Conservation (phyloP, 2,113 vertebrate genomes). For the Dasyurus viverrinus region DNA sequence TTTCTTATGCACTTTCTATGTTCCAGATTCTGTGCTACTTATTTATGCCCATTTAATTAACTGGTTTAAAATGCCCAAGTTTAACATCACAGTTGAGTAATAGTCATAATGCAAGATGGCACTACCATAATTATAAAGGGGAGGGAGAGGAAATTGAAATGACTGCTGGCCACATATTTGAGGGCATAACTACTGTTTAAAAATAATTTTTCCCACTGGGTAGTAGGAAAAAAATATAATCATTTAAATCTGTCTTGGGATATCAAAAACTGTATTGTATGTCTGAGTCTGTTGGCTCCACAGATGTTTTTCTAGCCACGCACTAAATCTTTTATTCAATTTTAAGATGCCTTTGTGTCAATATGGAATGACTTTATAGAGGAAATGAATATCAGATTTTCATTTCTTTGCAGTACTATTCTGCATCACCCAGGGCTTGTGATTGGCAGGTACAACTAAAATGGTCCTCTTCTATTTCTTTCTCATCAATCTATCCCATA, state of each 20-base stretch:
- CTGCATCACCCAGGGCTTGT: not conserved
- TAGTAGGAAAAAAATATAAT: not conserved
- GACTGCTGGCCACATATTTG: not conserved
- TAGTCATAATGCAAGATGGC: not conserved
- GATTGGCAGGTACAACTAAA: not conserved
- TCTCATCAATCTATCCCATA: not conserved
- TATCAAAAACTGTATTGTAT: not conserved
- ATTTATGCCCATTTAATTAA: not conserved
- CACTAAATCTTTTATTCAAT: not conserved
- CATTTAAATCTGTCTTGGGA: not conserved
- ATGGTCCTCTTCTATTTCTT: not conserved
- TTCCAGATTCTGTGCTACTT: not conserved
- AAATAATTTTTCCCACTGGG: not conserved
- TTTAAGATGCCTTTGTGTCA: not conserved
- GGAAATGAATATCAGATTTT: not conserved
- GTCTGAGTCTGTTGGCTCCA: not conserved
- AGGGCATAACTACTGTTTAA: not conserved
- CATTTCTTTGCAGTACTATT: not conserved
- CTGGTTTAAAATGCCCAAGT: not conserved
- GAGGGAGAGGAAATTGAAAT: not conserved
- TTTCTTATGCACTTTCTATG: not conserved
- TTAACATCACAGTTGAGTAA: not conserved
- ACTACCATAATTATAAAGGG: not conserved
- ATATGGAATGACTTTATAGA: not conserved
- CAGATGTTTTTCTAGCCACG: not conserved